Evolutionary conservation across 1,140 invertebrate species (phyloP).

Genomic region (Drosophila pachea): DNA sequence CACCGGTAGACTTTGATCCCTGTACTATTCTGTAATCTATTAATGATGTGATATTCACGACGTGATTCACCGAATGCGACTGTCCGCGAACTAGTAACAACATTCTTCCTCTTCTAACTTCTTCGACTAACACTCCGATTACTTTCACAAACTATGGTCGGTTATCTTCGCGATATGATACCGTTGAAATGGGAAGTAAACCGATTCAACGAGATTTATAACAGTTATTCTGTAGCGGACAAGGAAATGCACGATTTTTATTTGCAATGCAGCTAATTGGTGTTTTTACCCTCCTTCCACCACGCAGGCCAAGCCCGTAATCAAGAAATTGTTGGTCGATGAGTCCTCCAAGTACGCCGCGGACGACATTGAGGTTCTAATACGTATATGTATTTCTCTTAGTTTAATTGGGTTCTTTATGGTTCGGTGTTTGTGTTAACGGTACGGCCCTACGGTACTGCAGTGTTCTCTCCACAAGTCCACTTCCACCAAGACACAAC

Average conservation of each 20-base stretch:
- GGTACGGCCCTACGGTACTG: background rate
- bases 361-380: slow-evolving; percentile 77
- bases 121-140: background rate
- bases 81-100: background rate
- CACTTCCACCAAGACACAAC: background rate
- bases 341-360: slow-evolving; percentile 69
- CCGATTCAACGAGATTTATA: no score
- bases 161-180: slow-evolving; percentile 2
- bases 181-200: background rate
- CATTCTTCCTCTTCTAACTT: background rate
- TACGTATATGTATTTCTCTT: slow-evolving; percentile 40
- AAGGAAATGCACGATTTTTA: slow-evolving; percentile 1
- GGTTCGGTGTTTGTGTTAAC: slow-evolving; percentile 30
- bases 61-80: slow-evolving; percentile 6
- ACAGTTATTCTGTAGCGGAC: no score
- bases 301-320: slow-evolving; percentile 66
- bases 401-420: slow-evolving; percentile 32
- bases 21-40: background rate
- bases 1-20: background rate
- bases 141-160: background rate
- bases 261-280: slow-evolving; percentile 41
- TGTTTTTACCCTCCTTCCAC: slow-evolving; percentile 39
- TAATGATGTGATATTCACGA: background rate
- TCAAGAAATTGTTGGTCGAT: slow-evolving; percentile 64
- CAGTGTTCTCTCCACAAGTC: background rate